Evolutionary conservation across 2,888 invertebrate species (phyloP), one percentile per base, ranked within the genome.

Genomic region (Aphidius colemani): DNA sequence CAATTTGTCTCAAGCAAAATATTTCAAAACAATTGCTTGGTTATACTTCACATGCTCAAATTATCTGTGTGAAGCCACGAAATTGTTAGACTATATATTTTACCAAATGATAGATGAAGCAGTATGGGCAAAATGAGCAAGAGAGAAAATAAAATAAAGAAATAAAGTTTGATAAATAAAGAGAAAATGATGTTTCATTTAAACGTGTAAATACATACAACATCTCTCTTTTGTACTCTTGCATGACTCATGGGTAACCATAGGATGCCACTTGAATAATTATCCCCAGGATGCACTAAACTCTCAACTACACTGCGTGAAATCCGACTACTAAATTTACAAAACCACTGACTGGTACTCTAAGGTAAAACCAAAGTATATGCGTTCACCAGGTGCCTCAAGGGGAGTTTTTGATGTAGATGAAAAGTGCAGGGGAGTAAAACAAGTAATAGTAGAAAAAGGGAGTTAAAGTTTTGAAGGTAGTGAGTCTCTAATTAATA

Each of bases 211-310:
- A 30, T 30, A 18, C 2, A 30, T 30, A 30, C 30, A 30, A 49
- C 63, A 55, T 59, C 58, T 66, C 69, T 66, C 67, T 71, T 72
- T 72, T 64, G 59, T 56, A 61, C 61, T 67, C 58, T 56, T 62
- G 63, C 66, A 67, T 64, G 57, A 51, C 65, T 68, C 70, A 67
- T 55, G 66, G 61, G 67, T 67, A 70, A 72, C 60, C 72, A 73
- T 75, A 75, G 77, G 78, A 78, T 75, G 77, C 77, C 76, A 74
- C 75, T 79, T 80, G 81, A 81, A 80, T 81, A 81, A 81, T 81
- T 81, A 80, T 75, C 78, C 79, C 76, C 78, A 71, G 71, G 76
- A 73, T 71, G 77, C 72, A 74, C 74, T 74, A 74, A 78, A 67
- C 76, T 75, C 69, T 69, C 61, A 39, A 46, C 63, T 53, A 46